These are phyloP conservation scores for Junco hyemalis DNA, from an alignment of 2,113 vertebrate species.

Conservation along the genomic window DNA sequence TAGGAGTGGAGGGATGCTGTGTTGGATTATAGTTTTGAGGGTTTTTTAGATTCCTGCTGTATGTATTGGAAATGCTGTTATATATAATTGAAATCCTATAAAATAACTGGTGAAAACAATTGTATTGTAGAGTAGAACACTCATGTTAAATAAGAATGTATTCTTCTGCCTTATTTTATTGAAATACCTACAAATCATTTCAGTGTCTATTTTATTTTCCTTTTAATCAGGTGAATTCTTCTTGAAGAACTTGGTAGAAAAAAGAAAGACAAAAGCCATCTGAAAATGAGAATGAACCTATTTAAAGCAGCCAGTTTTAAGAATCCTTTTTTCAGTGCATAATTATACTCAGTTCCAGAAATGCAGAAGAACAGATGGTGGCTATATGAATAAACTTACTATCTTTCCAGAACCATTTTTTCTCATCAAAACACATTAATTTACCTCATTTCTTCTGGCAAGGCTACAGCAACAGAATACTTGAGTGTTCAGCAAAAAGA, in stretches of 20 bases:
- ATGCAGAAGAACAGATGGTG: slow-evolving; percentile 3
- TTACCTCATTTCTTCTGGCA: slow-evolving; percentile 5
- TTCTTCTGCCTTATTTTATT: background rate
- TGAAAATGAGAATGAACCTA: slow-evolving; percentile 40
- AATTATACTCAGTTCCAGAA: slow-evolving; percentile 15
- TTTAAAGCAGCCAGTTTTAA: background rate
- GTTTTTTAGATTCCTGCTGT: background rate
- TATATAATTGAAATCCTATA: background rate
- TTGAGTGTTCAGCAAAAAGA: background rate
- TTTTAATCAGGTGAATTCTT: slow-evolving; percentile 90
- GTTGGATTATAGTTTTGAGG: background rate
- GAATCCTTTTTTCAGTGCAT: background rate
- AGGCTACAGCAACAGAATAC: background rate
- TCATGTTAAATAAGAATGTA: background rate
- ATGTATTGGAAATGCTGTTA: background rate
- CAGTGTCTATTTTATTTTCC: slow-evolving; percentile 7
- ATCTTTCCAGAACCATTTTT: background rate
- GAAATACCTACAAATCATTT: background rate
- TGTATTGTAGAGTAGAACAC: background rate
- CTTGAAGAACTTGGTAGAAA: slow-evolving; percentile 92
- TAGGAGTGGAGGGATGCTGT: background rate
- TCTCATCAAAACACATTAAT: background rate
- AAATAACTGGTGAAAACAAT: background rate
- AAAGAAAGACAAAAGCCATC: slow-evolving; percentile 79
- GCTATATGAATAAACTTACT: slow-evolving; percentile 27